phyloP scores from a whole-genome alignment of 1,140 invertebrate genomes.

The Heterodera carotae region DNA sequence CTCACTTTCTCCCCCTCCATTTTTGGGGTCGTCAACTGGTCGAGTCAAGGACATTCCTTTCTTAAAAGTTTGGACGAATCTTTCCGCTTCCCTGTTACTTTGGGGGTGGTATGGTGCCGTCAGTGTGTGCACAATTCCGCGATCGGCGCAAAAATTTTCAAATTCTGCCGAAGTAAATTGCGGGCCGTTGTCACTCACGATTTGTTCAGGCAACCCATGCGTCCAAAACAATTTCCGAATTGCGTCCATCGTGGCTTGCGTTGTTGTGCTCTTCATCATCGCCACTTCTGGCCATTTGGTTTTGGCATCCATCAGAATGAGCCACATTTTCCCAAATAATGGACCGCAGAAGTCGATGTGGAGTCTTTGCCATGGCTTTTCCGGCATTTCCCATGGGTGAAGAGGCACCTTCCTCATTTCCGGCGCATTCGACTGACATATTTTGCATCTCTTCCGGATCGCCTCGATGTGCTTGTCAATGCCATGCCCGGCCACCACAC shows the following conservation, averaged over 20 bases:
- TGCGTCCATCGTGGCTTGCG: constrained; percentile 1
- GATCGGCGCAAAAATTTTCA: constrained; percentile 48
- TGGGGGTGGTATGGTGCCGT: too few species aligned
- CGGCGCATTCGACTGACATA: neutral
- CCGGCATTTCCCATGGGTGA: too few species aligned
- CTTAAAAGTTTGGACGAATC: constrained; percentile 64
- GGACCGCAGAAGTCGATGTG: constrained; percentile 6
- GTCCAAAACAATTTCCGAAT: constrained; percentile 40
- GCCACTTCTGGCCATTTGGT: constrained; percentile 16
- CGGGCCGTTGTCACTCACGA: constrained; percentile 66
- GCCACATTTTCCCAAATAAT: too few species aligned
- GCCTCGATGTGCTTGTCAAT: constrained; percentile 11
- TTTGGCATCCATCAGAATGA: too few species aligned
- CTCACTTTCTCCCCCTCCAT: too few species aligned
- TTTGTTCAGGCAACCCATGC: constrained; percentile 50
- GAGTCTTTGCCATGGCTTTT: neutral
- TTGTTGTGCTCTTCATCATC: neutral
- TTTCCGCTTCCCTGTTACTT: constrained; percentile 62
- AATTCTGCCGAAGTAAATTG: constrained; percentile 64
- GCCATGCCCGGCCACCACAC: too few species aligned
- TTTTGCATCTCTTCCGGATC: neutral
- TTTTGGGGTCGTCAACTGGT: neutral
- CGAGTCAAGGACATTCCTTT: constrained; percentile 48
- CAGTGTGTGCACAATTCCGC: constrained; percentile 48
- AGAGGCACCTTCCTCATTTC: neutral